Evolutionary conservation across 2,113 vertebrate genomes (phyloP).

Genomic region (Campylomormyrus numenius): DNA sequence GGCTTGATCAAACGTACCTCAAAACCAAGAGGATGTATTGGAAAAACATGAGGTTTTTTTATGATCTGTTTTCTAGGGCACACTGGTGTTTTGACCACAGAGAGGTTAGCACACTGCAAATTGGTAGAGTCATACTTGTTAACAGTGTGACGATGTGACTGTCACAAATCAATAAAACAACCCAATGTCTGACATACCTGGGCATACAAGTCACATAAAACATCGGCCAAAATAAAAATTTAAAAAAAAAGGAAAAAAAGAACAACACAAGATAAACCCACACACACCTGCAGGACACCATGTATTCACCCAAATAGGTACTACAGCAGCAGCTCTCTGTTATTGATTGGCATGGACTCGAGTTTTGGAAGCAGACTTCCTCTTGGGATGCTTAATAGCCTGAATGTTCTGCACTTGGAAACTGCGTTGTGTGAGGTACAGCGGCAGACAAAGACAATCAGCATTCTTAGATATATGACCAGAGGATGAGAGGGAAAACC

Average conservation of each 20-base stretch:
- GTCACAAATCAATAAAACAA: not conserved
- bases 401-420: not conserved
- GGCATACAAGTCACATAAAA: not conserved
- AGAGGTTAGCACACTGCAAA: not conserved
- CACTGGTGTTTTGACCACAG: not conserved
- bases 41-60: not conserved
- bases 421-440: not conserved
- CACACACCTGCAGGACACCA: not conserved
- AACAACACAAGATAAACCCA: not conserved
- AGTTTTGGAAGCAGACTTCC: conserved; percentile 20
- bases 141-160: not conserved
- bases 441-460: not conserved
- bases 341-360: conserved; percentile 18
- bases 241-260: not conserved
- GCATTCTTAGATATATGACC: not conserved
- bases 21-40: not conserved
- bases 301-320: not conserved
- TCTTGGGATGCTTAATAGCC: conserved; percentile 15
- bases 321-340: not conserved
- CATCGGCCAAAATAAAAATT: not conserved
- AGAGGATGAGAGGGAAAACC: not conserved
- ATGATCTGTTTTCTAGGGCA: not conserved
- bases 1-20: not conserved
- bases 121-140: not conserved
- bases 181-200: not conserved